A percentile compares a stretch with the other conserved stretches of the same genome.
phyloP scores from a whole-genome alignment of 2,797 vertebrate species.

The Myripristis murdjan region DNA sequence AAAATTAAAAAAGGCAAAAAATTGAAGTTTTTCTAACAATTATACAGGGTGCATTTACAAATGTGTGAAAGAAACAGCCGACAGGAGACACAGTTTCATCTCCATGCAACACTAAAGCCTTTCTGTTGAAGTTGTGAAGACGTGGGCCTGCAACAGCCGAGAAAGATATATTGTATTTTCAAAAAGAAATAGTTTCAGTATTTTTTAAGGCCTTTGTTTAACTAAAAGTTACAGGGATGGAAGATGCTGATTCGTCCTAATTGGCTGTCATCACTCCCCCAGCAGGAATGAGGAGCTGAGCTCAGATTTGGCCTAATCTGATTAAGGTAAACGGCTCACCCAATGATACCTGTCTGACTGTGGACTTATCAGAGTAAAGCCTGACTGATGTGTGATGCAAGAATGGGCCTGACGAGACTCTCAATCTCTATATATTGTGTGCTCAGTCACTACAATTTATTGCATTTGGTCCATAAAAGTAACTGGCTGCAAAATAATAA shows the following conservation, averaged over 20 bases:
- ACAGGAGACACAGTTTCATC: not conserved
- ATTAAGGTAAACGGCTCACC: slow-evolving; percentile 78
- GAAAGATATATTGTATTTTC: not conserved
- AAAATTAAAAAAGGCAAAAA: slow-evolving; percentile 10
- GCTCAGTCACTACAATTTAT: slow-evolving; percentile 70
- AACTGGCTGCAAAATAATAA: slow-evolving; percentile 65
- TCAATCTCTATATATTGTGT: slow-evolving; percentile 20
- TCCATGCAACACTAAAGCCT: not conserved
- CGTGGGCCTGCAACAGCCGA: not conserved
- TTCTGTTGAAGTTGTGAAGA: not conserved
- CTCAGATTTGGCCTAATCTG: slow-evolving; percentile 75
- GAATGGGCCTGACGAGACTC: slow-evolving; percentile 16
- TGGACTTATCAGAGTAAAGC: slow-evolving; percentile 65
- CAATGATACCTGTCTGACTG: slow-evolving; percentile 74
- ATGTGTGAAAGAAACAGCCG: slow-evolving; percentile 16
- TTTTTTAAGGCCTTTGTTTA: not conserved
- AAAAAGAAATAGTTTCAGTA: not conserved
- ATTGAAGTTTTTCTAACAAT: not conserved
- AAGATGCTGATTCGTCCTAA: slow-evolving; percentile 14
- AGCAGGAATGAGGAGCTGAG: slow-evolving; percentile 57
- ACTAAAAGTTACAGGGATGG: not conserved
- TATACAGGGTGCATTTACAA: slow-evolving; percentile 9
- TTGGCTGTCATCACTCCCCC: slow-evolving; percentile 38
- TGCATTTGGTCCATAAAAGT: slow-evolving; percentile 68
- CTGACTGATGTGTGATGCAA: slow-evolving; percentile 35